Evolutionary conservation across 2,113 vertebrate species (phyloP), one percentile per base, ranked within the genome.

Genomic region (Meleagris gallopavo): DNA sequence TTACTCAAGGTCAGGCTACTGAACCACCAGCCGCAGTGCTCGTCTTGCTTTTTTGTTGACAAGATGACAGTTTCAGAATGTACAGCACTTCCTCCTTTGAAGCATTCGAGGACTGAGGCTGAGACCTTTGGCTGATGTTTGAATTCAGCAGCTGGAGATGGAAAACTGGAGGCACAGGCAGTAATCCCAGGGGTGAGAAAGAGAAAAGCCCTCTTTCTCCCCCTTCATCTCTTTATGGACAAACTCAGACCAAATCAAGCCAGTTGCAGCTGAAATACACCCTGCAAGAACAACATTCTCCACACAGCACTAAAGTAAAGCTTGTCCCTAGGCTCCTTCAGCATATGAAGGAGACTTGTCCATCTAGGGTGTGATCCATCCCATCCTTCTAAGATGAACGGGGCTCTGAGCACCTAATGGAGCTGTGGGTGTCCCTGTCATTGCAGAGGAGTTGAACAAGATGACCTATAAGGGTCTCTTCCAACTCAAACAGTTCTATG

Each of bases 81-180:
- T 57, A 40, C 70, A 89, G 83, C 48, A 85, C 84, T 95, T 96
- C 89, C 89, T 93, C 82, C 72, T 95, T 62, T 64, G 75, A 82
- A 85, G 27, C 62, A 22, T 54, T 24, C 45, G 66, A 76, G 80
- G 66, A 34, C 79, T 34, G 52, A 67, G 43, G 13, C 38, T 54
- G 52, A 81, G 95, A 93, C 81, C 90, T 90, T 55, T 90, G 83
- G 90, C 90, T 82, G 77, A 83, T 70, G 41, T 81, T 93, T 90
- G 71, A 52, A 83, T 58, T 86, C 82, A 83, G 92, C 90, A 85
- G 84, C 58, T 50, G 43, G n/a, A 62, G 74, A 38, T 24, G 27
- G 19, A 40, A n/a, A 65, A 52, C 69, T 66, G 67, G 19, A 48
- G 36, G 25, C 48, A 57, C 52, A 89, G 57, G 27, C 69, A 55